These are phyloP conservation scores for Seladonia tumulorum DNA, from an alignment of 2,888 invertebrate genomes.

Conservation along the genomic window DNA sequence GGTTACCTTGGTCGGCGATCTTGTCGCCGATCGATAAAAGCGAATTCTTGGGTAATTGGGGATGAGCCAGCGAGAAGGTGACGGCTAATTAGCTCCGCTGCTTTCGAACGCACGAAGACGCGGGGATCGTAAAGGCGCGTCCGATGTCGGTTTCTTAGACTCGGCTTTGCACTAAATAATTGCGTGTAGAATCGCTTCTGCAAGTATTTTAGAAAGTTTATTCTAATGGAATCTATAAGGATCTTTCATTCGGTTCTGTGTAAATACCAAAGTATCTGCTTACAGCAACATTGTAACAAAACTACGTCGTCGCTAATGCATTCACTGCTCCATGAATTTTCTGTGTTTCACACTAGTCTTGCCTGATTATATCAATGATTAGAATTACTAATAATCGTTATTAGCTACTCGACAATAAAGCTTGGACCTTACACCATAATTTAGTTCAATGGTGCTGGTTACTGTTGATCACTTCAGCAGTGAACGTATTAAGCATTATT, in stretches of 20 bases:
- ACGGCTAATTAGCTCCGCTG: not conserved
- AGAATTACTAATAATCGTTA: not conserved
- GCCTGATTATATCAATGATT: not conserved
- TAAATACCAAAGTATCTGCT: too few species aligned
- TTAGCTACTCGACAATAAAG: too few species aligned
- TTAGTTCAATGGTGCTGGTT: too few species aligned
- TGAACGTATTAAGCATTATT: too few species aligned
- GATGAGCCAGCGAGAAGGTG: not conserved
- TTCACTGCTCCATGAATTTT: not conserved
- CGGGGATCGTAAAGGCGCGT: not conserved
- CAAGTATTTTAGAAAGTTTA: not conserved
- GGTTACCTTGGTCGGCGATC: not conserved
- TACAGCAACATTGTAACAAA: too few species aligned
- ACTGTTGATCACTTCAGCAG: too few species aligned
- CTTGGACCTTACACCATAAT: too few species aligned
- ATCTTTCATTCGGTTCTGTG: too few species aligned
- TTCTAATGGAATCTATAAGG: not conserved
- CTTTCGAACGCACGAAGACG: not conserved
- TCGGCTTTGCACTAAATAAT: not conserved
- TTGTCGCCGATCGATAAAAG: constrained; percentile 2
- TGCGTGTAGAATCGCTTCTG: not conserved
- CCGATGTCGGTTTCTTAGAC: not conserved
- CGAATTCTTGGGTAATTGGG: constrained; percentile 10
- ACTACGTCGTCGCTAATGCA: too few species aligned
- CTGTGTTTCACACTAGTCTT: too few species aligned